Evolutionary conservation across 2,113 vertebrate genomes (phyloP).

Genomic region (Percopsis transmontana): DNA sequence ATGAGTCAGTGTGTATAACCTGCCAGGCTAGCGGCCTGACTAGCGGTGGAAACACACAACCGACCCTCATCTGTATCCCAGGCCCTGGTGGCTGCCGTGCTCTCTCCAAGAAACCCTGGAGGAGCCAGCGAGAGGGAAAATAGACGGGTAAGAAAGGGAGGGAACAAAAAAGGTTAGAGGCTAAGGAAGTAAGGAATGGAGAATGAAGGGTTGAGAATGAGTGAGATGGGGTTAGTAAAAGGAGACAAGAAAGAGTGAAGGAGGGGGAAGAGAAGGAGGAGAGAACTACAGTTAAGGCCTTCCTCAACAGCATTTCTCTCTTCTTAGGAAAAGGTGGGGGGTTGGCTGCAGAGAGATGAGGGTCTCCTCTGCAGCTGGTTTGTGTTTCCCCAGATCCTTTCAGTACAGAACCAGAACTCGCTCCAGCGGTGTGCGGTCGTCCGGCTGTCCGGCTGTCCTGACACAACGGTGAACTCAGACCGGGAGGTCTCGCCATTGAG

Average conservation of each 20-base stretch:
- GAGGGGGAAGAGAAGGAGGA: neutral
- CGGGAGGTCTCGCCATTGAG: neutral
- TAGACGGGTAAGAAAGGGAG: neutral
- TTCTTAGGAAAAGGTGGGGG: neutral
- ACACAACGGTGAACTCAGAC: constrained; percentile 42
- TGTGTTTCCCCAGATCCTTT: constrained; percentile 28
- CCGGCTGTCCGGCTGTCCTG: constrained; percentile 25
- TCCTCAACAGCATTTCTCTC: no score
- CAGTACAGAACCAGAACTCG: constrained; percentile 40
- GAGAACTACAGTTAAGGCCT: no score
- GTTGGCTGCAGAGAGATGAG: constrained; percentile 1
- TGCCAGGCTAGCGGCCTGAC: constrained; percentile 45
- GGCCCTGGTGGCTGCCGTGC: constrained; percentile 42
- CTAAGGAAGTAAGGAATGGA: neutral
- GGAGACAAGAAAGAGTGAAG: neutral
- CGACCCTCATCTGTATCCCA: constrained; percentile 41
- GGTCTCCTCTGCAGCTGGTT: constrained; percentile 48
- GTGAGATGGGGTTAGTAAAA: neutral
- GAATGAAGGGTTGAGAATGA: constrained; percentile 1
- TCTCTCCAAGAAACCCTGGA: constrained; percentile 31
- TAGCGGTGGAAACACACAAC: constrained; percentile 52
- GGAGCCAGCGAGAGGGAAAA: neutral
- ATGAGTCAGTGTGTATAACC: constrained; percentile 45
- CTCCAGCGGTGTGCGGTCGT: constrained; percentile 3
- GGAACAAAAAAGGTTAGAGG: neutral